Conservation (phyloP, 2,113 vertebrate genomes). For the Cyanoramphus novaezelandiae region DNA sequence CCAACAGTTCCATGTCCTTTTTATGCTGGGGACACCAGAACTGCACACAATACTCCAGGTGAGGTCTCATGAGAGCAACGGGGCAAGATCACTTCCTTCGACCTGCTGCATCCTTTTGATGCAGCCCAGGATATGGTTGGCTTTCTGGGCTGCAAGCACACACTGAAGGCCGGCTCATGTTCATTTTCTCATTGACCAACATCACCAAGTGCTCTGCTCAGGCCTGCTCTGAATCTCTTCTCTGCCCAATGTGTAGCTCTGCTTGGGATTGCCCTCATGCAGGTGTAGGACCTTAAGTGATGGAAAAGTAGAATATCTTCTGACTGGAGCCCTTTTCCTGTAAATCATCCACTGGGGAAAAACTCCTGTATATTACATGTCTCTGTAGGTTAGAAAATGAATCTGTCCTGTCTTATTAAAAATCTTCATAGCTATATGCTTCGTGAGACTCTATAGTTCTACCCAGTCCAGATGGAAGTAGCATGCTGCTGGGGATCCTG, state of each 20-base stretch:
- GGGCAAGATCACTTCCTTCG: not conserved
- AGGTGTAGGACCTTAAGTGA: not conserved
- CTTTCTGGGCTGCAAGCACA: not conserved
- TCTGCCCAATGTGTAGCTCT: not conserved
- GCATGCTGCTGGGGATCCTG: not conserved
- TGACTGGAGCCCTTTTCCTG: not conserved
- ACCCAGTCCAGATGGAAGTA: conserved; percentile 24
- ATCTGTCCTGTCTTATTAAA: not conserved
- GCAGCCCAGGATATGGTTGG: not conserved
- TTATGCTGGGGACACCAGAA: not conserved
- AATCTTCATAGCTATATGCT: not conserved
- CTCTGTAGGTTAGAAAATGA: not conserved
- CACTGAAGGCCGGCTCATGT: not conserved
- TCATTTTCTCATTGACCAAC: not conserved
- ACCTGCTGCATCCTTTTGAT: not conserved
- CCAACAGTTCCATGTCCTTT: not conserved
- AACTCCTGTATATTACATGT: not conserved
- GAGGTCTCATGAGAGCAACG: not conserved
- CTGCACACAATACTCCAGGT: not conserved
- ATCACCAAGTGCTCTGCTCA: not conserved
- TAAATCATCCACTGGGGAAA: not conserved
- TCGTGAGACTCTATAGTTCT: not conserved
- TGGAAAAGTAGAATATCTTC: not conserved
- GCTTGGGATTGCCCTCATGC: not conserved
- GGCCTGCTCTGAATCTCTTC: not conserved